Percentiles rank a stretch among this genome's conserved stretches.
phyloP scores from a whole-genome alignment of 2,797 vertebrate species.

The Acanthiza pusilla region DNA sequence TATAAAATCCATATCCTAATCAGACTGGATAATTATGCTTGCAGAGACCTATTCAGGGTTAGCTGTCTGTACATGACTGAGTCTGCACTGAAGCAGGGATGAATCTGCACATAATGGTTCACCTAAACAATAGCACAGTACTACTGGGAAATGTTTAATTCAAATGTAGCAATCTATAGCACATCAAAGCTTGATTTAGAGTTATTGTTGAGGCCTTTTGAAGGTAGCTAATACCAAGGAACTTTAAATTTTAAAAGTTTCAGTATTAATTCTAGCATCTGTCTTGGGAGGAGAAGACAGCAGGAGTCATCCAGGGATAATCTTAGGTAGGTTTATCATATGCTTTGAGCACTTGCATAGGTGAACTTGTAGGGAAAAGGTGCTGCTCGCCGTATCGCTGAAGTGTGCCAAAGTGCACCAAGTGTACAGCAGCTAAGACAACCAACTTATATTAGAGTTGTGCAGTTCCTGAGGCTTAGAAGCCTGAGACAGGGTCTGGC shows the following conservation, averaged over 20 bases:
- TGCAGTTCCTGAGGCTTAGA: background rate
- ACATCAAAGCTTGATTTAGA: background rate
- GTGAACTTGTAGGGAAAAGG: background rate
- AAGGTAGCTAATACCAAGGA: background rate
- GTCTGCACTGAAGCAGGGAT: background rate
- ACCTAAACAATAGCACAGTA: conserved; percentile 14
- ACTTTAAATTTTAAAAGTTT: background rate
- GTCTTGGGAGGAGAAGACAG: background rate
- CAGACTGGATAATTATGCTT: conserved; percentile 3
- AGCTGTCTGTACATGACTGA: background rate
- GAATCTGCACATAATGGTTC: conserved; percentile 11
- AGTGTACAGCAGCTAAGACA: background rate
- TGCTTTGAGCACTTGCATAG: background rate
- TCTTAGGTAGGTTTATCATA: background rate
- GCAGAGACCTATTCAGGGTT: background rate
- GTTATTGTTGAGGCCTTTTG: background rate
- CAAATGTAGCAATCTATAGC: background rate
- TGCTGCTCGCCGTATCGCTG: rapidly evolving
- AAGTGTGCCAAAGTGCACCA: background rate
- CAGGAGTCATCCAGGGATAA: background rate
- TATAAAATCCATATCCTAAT: conserved; percentile 1
- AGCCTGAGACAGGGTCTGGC: background rate
- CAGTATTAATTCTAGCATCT: background rate
- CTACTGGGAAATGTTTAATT: background rate
- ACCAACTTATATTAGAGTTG: background rate